A percentile compares a stretch with the other conserved stretches of the same genome.
These are phyloP conservation scores for Heteromormyrus szaboi DNA, from an alignment of 2,797 vertebrate species.

Conservation along the genomic window DNA sequence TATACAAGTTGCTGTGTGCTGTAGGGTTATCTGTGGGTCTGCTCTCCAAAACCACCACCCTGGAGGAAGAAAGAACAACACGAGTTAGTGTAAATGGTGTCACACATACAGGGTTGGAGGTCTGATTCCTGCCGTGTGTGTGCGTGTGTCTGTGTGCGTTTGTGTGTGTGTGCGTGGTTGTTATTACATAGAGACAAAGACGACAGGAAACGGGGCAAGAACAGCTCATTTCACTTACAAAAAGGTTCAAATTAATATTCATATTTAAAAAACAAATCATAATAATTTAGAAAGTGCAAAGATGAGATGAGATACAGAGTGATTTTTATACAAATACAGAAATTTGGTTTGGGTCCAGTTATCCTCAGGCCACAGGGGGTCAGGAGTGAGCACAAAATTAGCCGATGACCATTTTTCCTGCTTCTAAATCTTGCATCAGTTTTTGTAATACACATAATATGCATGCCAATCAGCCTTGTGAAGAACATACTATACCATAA, in stretches of 20 bases:
- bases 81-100: neutral
- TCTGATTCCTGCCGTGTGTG: neutral
- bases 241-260: neutral
- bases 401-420: neutral
- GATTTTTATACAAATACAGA: neutral
- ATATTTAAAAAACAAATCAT: neutral
- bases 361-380: neutral
- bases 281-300: neutral
- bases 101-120: neutral
- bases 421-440: neutral
- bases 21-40: conserved; percentile 75
- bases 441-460: neutral
- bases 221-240: neutral
- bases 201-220: neutral
- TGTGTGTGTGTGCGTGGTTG: neutral
- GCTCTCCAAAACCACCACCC: conserved; percentile 79
- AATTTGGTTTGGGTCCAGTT: neutral
- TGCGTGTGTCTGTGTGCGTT: neutral
- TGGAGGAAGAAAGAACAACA: conserved; percentile 34
- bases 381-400: neutral
- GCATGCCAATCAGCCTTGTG: neutral
- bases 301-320: neutral
- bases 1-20: conserved; percentile 78
- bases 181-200: neutral
- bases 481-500: neutral